A percentile compares a stretch with the other conserved stretches of the same genome.
These are phyloP conservation scores for Heterodera filipjevi DNA, from an alignment of 2,888 invertebrate species.

Conservation along the genomic window DNA sequence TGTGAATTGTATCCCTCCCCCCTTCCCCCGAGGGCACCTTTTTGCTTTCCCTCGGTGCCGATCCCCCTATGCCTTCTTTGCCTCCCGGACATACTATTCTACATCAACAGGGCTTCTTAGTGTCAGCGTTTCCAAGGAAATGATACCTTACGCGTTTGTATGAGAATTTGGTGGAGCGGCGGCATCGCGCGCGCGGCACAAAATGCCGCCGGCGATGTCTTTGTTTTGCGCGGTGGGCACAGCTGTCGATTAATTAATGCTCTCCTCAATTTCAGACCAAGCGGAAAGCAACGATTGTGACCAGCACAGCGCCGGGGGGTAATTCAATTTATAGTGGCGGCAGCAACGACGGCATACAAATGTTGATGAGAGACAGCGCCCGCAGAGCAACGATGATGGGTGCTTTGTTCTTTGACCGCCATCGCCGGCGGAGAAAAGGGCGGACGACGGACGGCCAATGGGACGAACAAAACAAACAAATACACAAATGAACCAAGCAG, in stretches of 20 bases:
- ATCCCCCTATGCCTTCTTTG: not conserved
- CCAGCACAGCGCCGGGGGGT: not conserved
- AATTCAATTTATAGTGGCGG: not conserved
- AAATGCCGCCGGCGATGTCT: not conserved
- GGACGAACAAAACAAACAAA: not conserved
- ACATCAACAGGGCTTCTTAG: not conserved
- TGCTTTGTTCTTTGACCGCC: not conserved
- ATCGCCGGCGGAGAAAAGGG: not conserved
- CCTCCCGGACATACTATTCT: not conserved
- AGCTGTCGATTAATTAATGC: not conserved
- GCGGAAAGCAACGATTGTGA: not conserved
- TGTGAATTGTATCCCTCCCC: not conserved
- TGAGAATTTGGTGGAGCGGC: not conserved
- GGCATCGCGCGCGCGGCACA: not conserved
- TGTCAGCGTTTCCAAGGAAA: slow-evolving; percentile 4
- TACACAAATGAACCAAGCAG: not conserved
- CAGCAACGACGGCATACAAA: not conserved
- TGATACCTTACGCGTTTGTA: not conserved
- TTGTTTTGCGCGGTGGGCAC: too few relatives aligned
- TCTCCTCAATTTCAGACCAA: not conserved
- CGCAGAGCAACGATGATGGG: not conserved
- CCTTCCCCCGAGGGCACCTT: not conserved
- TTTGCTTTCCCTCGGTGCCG: not conserved
- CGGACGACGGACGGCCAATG: not conserved
- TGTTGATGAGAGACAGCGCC: not conserved